Evolutionary conservation across 2,888 invertebrate genomes (phyloP).

Genomic region (Cheilosia vulpina): DNA sequence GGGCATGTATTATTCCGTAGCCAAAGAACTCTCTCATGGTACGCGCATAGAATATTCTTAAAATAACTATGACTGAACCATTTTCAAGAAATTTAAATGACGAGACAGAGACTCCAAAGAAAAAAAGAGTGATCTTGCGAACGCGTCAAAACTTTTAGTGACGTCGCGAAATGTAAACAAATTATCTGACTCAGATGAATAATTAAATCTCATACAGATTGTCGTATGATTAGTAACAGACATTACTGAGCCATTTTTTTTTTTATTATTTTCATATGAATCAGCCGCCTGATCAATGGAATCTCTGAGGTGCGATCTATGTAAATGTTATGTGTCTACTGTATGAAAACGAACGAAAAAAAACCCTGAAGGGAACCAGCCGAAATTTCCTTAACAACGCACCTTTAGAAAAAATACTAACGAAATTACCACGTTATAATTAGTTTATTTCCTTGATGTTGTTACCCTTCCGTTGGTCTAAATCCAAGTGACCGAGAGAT

Average conservation of each 20-base stretch:
- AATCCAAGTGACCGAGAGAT: too few relatives aligned
- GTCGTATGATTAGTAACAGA: conserved; percentile 33
- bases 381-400: too few relatives aligned
- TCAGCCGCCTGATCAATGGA: conserved; percentile 6
- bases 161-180: conserved; percentile 15
- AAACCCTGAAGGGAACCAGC: too few relatives aligned
- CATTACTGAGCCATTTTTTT: background rate
- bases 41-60: conserved; percentile 7
- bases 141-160: conserved; percentile 23
- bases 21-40: conserved; percentile 13
- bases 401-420: too few relatives aligned
- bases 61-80: conserved; percentile 44
- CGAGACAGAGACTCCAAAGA: background rate
- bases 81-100: conserved; percentile 29
- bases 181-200: conserved; percentile 28
- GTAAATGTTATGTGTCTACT: background rate
- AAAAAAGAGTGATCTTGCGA: conserved; percentile 13
- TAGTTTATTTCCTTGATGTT: too few relatives aligned
- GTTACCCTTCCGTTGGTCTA: too few relatives aligned
- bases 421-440: too few relatives aligned
- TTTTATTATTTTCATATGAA: background rate
- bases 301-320: background rate
- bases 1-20: conserved; percentile 8
- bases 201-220: conserved; percentile 19
- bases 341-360: too few relatives aligned